Evolutionary conservation across 64 coral and sea anemone species (phyloP).

Genomic region (Platygyra sinensis): DNA sequence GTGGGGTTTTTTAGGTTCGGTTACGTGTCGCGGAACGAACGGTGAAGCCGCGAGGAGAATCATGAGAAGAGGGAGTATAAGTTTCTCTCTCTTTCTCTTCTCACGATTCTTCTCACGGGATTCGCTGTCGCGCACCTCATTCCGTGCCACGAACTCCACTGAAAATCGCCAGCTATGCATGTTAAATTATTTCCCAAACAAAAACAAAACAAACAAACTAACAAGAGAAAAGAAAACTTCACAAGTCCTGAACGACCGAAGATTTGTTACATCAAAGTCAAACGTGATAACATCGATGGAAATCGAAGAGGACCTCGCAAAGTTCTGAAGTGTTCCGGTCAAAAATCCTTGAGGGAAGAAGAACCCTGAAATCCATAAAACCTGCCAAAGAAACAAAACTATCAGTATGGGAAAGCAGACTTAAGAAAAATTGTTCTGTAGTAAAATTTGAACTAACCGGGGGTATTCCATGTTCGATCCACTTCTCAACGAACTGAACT

Average conservation of each 20-base stretch:
- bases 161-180: too few species aligned
- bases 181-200: too few species aligned
- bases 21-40: too few species aligned
- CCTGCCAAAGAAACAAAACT: constrained; percentile 44
- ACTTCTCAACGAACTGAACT: constrained; percentile 94
- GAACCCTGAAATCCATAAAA: constrained; percentile 99
- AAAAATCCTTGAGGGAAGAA: constrained; percentile 99
- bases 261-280: constrained; percentile 89
- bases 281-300: constrained; percentile 98
- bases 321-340: constrained; percentile 98
- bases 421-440: background rate
- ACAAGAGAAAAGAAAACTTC: too few species aligned
- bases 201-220: background rate
- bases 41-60: too few species aligned
- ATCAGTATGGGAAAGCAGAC: background rate
- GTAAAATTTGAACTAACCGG: constrained; percentile 66
- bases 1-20: too few species aligned
- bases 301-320: constrained; percentile 84
- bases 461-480: constrained; percentile 95
- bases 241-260: background rate
- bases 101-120: too few species aligned
- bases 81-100: too few species aligned
- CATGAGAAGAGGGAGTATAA: too few species aligned
- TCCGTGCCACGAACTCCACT: too few species aligned
- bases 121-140: too few species aligned